These are phyloP conservation scores for Phodopus roborovskii DNA, from an alignment of 2,113 vertebrate species.

Conservation along the genomic window DNA sequence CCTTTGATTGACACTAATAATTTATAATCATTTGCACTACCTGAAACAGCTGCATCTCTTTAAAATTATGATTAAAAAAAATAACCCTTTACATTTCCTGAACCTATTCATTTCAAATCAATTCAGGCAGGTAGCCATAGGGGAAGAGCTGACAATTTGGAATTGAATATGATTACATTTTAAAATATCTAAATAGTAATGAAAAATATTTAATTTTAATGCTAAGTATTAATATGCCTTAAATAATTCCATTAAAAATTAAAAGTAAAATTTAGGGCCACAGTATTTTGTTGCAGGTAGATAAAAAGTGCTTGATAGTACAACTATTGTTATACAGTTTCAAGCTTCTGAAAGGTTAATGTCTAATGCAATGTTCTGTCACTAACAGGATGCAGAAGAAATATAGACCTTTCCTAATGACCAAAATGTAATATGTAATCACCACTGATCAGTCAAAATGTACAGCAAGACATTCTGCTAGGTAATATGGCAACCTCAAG, in stretches of 20 bases:
- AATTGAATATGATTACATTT: conserved; percentile 36
- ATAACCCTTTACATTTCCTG: conserved; percentile 62
- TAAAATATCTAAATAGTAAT: conserved; percentile 5
- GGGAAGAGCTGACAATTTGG: background rate
- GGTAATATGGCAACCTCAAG: background rate
- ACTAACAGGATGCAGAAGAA: background rate
- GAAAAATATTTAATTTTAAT: conserved; percentile 1
- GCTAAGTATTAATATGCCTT: background rate
- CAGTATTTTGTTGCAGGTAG: background rate
- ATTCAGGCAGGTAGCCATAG: conserved; percentile 56
- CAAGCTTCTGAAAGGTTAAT: background rate
- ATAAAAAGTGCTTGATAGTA: background rate
- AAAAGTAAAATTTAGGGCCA: conserved; percentile 18
- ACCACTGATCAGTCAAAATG: background rate
- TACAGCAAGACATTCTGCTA: background rate
- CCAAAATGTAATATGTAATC: background rate
- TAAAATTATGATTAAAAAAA: conserved; percentile 54
- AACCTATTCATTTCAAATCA: conserved; percentile 67
- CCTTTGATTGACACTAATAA: conserved; percentile 79
- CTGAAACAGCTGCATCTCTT: conserved; percentile 66
- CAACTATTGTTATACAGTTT: background rate
- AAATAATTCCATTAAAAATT: conserved; percentile 9
- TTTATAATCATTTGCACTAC: conserved; percentile 72
- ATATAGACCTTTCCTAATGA: background rate
- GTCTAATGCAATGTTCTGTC: background rate